These are phyloP conservation scores for Colletes latitarsis DNA, from an alignment of 1,140 invertebrate species.

Conservation along the genomic window DNA sequence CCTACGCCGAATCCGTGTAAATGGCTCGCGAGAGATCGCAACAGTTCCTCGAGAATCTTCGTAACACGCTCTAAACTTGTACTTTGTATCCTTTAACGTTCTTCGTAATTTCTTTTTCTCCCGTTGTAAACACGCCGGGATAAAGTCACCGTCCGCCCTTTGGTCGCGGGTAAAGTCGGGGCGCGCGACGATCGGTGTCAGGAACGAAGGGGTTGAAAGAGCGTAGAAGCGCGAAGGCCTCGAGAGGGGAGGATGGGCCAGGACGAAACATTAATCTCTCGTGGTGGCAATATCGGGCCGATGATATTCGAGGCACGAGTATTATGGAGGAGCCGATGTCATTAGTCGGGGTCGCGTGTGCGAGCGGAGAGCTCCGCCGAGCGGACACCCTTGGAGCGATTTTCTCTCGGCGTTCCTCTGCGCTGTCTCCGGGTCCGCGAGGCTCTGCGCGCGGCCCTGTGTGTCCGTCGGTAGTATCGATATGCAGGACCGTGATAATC, in stretches of 20 bases:
- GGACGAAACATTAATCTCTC: constrained; percentile 75
- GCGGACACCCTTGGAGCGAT: constrained; percentile 55
- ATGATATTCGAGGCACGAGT: constrained; percentile 79
- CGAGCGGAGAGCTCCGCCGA: constrained; percentile 54
- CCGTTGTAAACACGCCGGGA: no score
- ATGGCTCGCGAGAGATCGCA: no score
- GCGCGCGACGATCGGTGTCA: background rate
- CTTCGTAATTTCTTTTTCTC: no score
- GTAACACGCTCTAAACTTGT: no score
- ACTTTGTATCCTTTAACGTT: no score
- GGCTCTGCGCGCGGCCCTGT: constrained; percentile 34
- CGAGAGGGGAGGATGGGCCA: constrained; percentile 26
- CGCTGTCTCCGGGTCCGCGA: constrained; percentile 20
- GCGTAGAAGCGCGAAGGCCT: background rate
- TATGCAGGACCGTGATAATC: constrained; percentile 78
- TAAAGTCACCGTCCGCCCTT: no score
- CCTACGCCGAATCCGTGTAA: no score
- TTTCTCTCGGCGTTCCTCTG: constrained; percentile 18
- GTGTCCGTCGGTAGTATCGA: constrained; percentile 73
- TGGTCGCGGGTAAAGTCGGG: no score
- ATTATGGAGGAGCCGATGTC: constrained; percentile 71
- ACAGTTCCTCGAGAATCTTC: no score
- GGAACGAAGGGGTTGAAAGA: constrained; percentile 15
- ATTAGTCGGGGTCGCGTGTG: constrained; percentile 62
- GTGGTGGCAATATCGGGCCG: constrained; percentile 76